Evolutionary conservation across 1,140 invertebrate genomes (phyloP).

Genomic region (Ectropis grisescens): DNA sequence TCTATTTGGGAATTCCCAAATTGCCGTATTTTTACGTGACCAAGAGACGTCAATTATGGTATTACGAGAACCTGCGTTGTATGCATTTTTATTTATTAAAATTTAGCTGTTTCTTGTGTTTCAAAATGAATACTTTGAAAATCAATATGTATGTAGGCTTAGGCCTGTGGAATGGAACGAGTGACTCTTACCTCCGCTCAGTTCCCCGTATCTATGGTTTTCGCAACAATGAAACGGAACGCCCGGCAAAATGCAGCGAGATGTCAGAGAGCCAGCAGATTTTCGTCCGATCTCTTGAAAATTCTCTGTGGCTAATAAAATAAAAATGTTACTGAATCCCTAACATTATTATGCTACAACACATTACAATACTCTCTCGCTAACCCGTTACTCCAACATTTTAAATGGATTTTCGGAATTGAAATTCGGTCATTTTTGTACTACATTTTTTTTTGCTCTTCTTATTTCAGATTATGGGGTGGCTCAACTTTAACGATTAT

Average conservation of each 20-base stretch:
- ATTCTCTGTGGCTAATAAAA: slow-evolving; percentile 7
- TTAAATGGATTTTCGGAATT: too few relatives aligned
- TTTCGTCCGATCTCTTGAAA: slow-evolving; percentile 1
- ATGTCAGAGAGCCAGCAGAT: slow-evolving; percentile 24
- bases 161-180: background rate
- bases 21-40: too few relatives aligned
- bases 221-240: background rate
- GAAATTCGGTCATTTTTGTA: too few relatives aligned
- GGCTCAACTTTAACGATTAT: too few relatives aligned
- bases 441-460: too few relatives aligned
- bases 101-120: background rate
- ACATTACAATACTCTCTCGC: too few relatives aligned
- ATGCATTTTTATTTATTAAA: background rate
- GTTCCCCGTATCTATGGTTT: background rate
- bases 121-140: background rate
- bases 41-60: background rate
- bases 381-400: too few relatives aligned
- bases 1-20: too few relatives aligned
- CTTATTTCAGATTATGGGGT: too few relatives aligned
- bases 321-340: too few relatives aligned
- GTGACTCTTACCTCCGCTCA: background rate
- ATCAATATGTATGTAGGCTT: background rate
- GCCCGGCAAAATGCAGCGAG: slow-evolving; percentile 16
- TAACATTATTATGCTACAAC: too few relatives aligned
- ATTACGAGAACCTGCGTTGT: background rate